Percentiles rank a stretch among this genome's conserved stretches.
phyloP scores from a whole-genome alignment of 2,888 invertebrate genomes.

The Urechis unicinctus region DNA sequence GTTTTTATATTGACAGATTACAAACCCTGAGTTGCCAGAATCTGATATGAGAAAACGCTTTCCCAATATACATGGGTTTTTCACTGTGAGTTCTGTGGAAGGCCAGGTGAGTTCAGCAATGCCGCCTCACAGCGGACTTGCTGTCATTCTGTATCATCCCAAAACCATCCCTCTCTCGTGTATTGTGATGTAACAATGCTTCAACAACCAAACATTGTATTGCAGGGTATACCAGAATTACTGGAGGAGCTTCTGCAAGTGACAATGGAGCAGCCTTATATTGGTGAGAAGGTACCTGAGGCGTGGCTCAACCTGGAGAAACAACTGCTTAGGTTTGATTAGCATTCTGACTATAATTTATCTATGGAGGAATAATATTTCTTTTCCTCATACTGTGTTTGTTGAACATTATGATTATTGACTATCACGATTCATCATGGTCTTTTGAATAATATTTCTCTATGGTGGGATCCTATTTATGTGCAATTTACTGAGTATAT shows the following conservation, averaged over 20 bases:
- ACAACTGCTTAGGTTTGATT: conserved; percentile 6
- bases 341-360: too few species aligned
- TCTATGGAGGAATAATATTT: too few species aligned
- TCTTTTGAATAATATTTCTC: too few species aligned
- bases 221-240: conserved; percentile 17
- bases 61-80: conserved; percentile 17
- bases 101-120: conserved; percentile 16
- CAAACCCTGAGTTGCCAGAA: conserved; percentile 18
- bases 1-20: conserved; percentile 8
- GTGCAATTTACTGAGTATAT: too few species aligned
- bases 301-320: conserved; percentile 21
- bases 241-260: conserved; percentile 8
- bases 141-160: too few species aligned
- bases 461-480: too few species aligned
- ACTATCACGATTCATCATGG: too few species aligned
- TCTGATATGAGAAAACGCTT: conserved; percentile 13
- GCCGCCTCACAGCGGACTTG: background rate
- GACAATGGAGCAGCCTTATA: conserved; percentile 20
- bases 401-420: background rate
- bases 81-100: conserved; percentile 15
- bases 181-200: too few species aligned
- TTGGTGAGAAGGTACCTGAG: conserved; percentile 22
- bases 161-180: too few species aligned
- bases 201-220: background rate
- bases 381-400: background rate